Evolutionary conservation across 2,113 vertebrate genomes (phyloP), one percentile per base, ranked within the genome.

Genomic region (Cyrtonyx montezumae): DNA sequence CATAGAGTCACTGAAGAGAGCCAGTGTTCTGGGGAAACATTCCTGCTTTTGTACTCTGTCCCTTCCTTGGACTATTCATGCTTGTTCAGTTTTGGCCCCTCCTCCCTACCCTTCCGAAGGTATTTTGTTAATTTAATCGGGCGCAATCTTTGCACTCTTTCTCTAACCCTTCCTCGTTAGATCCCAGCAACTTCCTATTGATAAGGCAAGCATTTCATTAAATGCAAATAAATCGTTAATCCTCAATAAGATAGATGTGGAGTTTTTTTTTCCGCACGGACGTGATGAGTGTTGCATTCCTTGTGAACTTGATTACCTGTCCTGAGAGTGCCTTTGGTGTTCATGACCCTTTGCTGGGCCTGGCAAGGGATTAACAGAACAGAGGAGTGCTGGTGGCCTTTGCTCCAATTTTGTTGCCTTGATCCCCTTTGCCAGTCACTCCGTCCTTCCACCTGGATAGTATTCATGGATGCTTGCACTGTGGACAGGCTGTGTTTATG

Each of bases 121-220:
- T n/a, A 37, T 49, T 84, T 34, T 65, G 37, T 71, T 76, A 11
- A 21, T 88, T 81, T 82, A 73, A 75, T 81, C 82, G 30, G 87
- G 58, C 81, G 20, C 32, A 62, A 46, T 89, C 92, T 95, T 91
- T 95, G 92, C n/a, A 59, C 82, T 77, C 55, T 58, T 81, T 66
- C 3, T 0, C 0, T 1, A 79, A 20, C 74, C n/a, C 48, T 62
- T 73, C 46, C 59, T 83, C 45, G 42, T 63, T 75, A 71, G 77
- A 88, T 79, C 42, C 40, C 19, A 43, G 69, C 32, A 45, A 21
- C 68, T 69, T 66, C 55, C 71, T 48, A 3, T 63, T 0, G 1
- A 77, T 85, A 79, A 83, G 63, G 46, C 21, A 63, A 49, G 56
- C 51, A 34, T 90, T 89, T 79, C n/a, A 67, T 46, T 43, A 78